These are phyloP conservation scores for Calycopis cecrops DNA, from an alignment of 1,140 invertebrate genomes.

Conservation along the genomic window DNA sequence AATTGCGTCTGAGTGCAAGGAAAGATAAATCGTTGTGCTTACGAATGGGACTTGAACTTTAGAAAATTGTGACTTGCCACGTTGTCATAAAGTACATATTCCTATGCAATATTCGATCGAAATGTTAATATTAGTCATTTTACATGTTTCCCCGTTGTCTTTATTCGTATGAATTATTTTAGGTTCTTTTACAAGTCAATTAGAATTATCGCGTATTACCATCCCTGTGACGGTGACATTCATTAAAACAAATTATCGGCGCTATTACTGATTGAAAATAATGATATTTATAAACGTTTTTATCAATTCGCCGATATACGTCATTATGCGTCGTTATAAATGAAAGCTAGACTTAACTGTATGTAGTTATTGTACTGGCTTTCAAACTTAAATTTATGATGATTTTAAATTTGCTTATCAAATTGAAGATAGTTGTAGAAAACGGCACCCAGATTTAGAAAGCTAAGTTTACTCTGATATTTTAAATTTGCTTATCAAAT, in stretches of 20 bases:
- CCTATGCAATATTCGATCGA: conserved; percentile 9
- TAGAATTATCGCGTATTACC: conserved; percentile 32
- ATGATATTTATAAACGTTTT: conserved; percentile 1
- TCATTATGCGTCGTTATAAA: too few species aligned
- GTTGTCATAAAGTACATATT: conserved; percentile 18
- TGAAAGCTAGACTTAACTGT: too few species aligned
- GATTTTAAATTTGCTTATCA: too few species aligned
- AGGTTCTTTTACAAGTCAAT: conserved; percentile 31
- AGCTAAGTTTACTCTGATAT: too few species aligned
- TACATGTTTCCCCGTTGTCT: conserved; percentile 44
- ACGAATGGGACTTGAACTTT: conserved; percentile 26
- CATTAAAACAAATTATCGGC: conserved; percentile 8
- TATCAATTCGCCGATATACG: too few species aligned
- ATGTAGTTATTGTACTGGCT: too few species aligned
- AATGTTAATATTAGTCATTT: conserved; percentile 41
- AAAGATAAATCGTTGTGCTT: conserved; percentile 59
- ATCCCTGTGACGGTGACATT: conserved; percentile 12
- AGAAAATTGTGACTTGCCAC: conserved; percentile 17
- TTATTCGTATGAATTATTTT: conserved; percentile 40
- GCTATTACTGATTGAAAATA: background rate
- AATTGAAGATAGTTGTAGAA: too few species aligned
- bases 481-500: too few species aligned
- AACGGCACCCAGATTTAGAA: too few species aligned
- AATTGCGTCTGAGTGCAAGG: conserved; percentile 60
- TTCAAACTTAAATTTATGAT: too few species aligned